These are phyloP conservation scores for Tychaedon coryphoeus DNA, from an alignment of 2,113 vertebrate species.

Conservation along the genomic window DNA sequence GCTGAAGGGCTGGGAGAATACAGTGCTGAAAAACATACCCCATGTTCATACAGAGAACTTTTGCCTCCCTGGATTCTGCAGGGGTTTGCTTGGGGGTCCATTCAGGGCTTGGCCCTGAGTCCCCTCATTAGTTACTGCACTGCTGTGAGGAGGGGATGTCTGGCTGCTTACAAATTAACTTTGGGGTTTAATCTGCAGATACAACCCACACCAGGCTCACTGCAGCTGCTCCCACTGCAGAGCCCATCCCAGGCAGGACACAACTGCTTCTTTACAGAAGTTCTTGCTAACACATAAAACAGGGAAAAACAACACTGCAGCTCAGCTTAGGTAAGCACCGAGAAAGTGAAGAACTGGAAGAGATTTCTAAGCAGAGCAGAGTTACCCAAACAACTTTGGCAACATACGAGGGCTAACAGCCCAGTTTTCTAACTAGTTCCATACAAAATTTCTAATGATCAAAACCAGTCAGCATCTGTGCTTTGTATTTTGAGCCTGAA, in stretches of 20 bases:
- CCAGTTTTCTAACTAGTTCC: constrained; percentile 9
- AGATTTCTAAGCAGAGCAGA: not conserved
- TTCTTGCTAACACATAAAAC: not conserved
- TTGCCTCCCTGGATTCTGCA: not conserved
- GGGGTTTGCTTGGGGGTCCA: not conserved
- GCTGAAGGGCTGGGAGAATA: not conserved
- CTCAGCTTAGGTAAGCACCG: not conserved
- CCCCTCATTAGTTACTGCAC: not conserved
- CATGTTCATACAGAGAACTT: accelerated
- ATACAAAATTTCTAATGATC: not conserved
- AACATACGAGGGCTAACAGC: not conserved
- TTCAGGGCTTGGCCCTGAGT: not conserved
- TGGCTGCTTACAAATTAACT: not conserved
- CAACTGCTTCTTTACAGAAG: not conserved
- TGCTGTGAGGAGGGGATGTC: not conserved
- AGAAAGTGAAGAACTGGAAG: not conserved
- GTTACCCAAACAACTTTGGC: constrained; percentile 14
- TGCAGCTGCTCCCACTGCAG: not conserved
- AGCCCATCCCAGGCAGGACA: not conserved
- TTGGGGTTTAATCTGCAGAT: not conserved
- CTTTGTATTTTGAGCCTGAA: constrained; percentile 9
- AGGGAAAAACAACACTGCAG: not conserved
- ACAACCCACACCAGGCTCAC: accelerated
- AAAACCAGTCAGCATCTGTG: not conserved
- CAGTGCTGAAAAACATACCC: not conserved